phyloP scores from a whole-genome alignment of 2,113 vertebrate genomes.

The Hiodon tergisus region DNA sequence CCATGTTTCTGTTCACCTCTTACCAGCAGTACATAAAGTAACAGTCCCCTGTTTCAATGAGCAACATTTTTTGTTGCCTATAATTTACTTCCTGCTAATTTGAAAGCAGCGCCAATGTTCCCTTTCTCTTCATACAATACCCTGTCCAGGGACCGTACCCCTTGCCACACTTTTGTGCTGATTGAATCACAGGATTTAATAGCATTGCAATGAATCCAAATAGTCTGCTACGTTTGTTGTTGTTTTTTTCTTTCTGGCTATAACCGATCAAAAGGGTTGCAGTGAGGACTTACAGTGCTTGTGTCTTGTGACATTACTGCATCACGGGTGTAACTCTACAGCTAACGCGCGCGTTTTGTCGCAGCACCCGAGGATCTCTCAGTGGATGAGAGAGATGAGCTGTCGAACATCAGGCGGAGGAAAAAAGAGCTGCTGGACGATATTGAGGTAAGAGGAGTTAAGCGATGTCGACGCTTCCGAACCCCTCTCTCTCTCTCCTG shows the following conservation, averaged over 20 bases:
- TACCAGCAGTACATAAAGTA: too few species aligned
- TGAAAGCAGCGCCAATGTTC: too few species aligned
- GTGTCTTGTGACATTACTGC: not conserved
- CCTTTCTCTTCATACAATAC: not conserved
- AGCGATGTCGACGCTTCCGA: not conserved
- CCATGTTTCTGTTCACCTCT: too few species aligned
- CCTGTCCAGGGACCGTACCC: not conserved
- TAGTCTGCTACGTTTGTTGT: not conserved
- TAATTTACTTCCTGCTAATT: too few species aligned
- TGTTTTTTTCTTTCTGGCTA: not conserved
- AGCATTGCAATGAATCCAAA: constrained; percentile 22
- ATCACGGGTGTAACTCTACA: too few species aligned
- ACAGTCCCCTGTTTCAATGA: too few species aligned
- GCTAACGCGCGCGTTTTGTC: constrained; percentile 26
- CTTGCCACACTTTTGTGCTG: not conserved
- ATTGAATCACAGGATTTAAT: constrained; percentile 35
- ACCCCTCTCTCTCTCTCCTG: not conserved
- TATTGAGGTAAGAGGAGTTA: constrained; percentile 75
- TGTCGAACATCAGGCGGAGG: constrained; percentile 87
- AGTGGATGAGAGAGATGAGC: constrained; percentile 86
- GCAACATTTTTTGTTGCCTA: too few species aligned
- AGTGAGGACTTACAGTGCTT: not conserved
- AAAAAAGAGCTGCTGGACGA: constrained; percentile 95
- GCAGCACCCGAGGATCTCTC: constrained; percentile 92
- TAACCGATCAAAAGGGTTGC: not conserved